Base-by-base conservation (phyloP, 2,797 vertebrate genomes). In the Fratercula arctica region DNA sequence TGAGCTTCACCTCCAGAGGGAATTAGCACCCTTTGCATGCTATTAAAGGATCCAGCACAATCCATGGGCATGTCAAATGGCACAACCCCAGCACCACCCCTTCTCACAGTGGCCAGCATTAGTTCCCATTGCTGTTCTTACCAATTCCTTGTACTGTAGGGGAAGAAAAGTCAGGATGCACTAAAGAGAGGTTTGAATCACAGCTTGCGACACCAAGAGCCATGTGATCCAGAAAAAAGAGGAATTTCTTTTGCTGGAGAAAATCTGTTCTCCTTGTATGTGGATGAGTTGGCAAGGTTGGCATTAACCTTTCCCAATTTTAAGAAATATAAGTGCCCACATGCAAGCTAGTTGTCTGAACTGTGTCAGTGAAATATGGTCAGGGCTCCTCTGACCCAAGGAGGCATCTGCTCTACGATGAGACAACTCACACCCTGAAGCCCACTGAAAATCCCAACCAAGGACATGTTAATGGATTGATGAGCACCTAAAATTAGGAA, bases 1-100 rank as follows among this genome's bases (percentile, higher is more conserved):
- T 33, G 74, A 94, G 41, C 59, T 94, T 85, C 82, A 77, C 33
- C 60, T 94, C 88, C 77, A 73, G 67, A 46, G 43, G 88, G 90
- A 93, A 75, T 95, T 85, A 85, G 11, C 84, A 90, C 84, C 84
- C 57, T 87, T 69, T 43, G 19, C 5, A 5, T 18, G 46, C 61
- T 92, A 46, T 43, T 92, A 90, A 94, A 78, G 61, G 69, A 81
- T 46, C 67, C 85, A 35, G 51, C n/a, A 68, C 29, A 67, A 77
- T 81, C 89, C 57, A 23, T 15, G 91, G 74, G 46, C n/a, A 64
- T 41, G 45, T 59, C 48, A 70, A 68, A 78, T 64, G 80, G 77
- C 79, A 57, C 28, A 56, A 16, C 2, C 75, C 64, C 56, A 46
- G 29, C 48, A 43, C 37, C 39, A 59, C 73, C 60, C 56, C 77